phyloP scores from a whole-genome alignment of 1,140 invertebrate genomes.

The Bicyclus anynana region DNA sequence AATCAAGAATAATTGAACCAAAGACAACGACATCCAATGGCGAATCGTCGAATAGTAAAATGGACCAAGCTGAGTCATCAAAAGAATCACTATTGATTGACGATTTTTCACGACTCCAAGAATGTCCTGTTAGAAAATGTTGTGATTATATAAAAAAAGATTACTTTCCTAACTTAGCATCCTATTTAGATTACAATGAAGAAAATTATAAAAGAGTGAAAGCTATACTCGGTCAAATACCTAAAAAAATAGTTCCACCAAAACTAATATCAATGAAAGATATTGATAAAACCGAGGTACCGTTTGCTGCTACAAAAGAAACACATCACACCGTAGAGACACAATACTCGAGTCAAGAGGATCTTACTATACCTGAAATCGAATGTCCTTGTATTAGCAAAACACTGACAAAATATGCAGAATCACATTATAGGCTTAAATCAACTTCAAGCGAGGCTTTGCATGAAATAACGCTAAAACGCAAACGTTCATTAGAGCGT shows the following conservation, averaged over 20 bases:
- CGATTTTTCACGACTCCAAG: conserved; percentile 34
- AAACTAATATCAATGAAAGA: conserved; percentile 35
- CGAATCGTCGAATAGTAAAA: conserved; percentile 5
- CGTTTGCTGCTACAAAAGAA: conserved; percentile 52
- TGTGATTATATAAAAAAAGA: conserved; percentile 30
- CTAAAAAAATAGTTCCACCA: conserved; percentile 14
- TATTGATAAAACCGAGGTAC: conserved; percentile 39
- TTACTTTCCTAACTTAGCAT: conserved; percentile 42
- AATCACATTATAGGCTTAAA: conserved; percentile 6
- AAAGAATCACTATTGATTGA: conserved; percentile 38
- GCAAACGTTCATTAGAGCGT: conserved; percentile 40
- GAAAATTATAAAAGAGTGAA: conserved; percentile 52
- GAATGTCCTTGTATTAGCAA: conserved; percentile 21
- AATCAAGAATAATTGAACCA: neutral
- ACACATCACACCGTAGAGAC: conserved; percentile 38
- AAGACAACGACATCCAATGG: neutral
- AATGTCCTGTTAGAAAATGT: conserved; percentile 53
- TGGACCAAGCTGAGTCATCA: conserved; percentile 18
- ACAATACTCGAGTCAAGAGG: conserved; percentile 62
- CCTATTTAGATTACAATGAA: conserved; percentile 56
- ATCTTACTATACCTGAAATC: conserved; percentile 8
- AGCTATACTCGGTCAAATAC: conserved; percentile 35
- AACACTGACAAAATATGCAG: conserved; percentile 1
- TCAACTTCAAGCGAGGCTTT: conserved; percentile 26
- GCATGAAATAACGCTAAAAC: conserved; percentile 34